These are phyloP conservation scores for Micropoecilia bifurca DNA, from an alignment of 2,797 vertebrate genomes.

Conservation along the genomic window DNA sequence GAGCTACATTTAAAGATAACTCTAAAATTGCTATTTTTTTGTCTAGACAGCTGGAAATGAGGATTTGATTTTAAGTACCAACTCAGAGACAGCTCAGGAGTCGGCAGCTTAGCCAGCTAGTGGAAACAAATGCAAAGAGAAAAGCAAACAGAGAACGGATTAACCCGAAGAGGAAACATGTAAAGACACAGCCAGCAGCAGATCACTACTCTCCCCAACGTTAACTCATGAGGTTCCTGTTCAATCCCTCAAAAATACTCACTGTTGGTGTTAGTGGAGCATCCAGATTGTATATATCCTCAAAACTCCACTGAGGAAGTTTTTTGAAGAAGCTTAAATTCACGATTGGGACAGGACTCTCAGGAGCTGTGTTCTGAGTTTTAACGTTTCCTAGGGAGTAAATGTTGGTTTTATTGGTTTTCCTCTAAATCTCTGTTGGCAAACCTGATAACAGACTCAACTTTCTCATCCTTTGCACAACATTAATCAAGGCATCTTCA, in stretches of 20 bases:
- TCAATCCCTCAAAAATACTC: conserved; percentile 21
- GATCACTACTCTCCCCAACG: background rate
- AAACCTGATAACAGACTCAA: accelerated
- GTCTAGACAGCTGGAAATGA: background rate
- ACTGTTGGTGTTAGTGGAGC: conserved; percentile 50
- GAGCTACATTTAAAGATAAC: background rate
- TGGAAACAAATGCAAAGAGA: background rate
- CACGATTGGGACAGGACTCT: conserved; percentile 61
- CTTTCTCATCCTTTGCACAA: background rate
- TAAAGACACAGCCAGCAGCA: background rate
- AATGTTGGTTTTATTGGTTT: background rate
- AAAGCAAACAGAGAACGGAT: background rate
- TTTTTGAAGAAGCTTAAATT: conserved; percentile 37
- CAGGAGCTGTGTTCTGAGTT: background rate
- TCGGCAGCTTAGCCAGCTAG: background rate
- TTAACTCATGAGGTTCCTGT: background rate
- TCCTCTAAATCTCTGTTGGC: background rate
- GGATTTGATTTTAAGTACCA: background rate
- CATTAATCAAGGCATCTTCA: accelerated
- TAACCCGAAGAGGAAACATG: background rate
- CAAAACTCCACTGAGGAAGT: conserved; percentile 76
- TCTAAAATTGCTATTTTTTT: background rate
- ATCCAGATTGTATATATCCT: conserved; percentile 69
- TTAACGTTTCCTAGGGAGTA: background rate
- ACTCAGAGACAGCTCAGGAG: background rate